These are phyloP conservation scores for Todiramphus chloris DNA, from an alignment of 2,113 vertebrate genomes.

Conservation along the genomic window DNA sequence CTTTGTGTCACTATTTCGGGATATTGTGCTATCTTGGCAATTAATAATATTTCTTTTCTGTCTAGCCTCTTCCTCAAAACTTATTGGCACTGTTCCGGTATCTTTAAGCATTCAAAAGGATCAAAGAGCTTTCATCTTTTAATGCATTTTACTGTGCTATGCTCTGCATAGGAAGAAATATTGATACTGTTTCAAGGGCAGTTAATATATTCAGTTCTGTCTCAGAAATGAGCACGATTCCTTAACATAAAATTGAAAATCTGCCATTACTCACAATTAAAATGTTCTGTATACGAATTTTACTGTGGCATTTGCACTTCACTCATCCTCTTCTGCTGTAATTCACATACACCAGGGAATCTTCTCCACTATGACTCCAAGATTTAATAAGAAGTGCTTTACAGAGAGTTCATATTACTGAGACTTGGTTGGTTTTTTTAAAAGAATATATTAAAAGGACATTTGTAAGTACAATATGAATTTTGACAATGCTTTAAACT, in stretches of 20 bases:
- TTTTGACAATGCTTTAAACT: not conserved
- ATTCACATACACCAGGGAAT: not conserved
- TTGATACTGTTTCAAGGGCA: conserved; percentile 4
- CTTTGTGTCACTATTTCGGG: not conserved
- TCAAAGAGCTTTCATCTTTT: conserved; percentile 44
- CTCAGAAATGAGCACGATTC: conserved; percentile 17
- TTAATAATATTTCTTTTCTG: conserved; percentile 24
- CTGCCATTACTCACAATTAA: conserved; percentile 42
- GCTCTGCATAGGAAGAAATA: conserved; percentile 2
- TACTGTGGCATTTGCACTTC: not conserved
- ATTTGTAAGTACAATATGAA: not conserved
- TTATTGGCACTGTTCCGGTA: not conserved
- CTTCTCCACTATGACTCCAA: not conserved
- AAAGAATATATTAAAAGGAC: not conserved
- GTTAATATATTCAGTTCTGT: conserved; percentile 12
- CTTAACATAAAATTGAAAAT: conserved; percentile 22
- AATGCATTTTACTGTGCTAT: conserved; percentile 18
- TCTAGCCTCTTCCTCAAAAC: not conserved
- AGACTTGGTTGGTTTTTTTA: not conserved
- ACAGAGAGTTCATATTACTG: not conserved
- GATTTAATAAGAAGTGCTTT: not conserved
- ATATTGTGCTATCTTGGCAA: not conserved
- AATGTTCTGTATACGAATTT: not conserved
- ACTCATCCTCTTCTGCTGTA: not conserved
- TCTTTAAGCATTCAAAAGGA: conserved; percentile 25